These are phyloP conservation scores for Carterocephalus palaemon DNA, from an alignment of 2,888 invertebrate genomes.

Conservation along the genomic window DNA sequence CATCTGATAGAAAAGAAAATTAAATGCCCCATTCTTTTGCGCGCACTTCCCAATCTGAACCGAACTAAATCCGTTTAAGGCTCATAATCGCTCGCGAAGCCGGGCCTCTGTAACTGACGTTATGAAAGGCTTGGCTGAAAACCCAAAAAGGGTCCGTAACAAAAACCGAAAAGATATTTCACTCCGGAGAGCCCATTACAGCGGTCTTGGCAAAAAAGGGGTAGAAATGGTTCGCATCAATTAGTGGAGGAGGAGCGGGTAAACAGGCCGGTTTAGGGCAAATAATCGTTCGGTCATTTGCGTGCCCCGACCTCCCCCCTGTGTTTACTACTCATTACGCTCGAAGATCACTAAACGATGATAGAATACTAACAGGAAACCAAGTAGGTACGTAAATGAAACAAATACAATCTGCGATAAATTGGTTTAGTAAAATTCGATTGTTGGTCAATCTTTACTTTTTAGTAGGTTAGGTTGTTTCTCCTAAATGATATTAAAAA, in stretches of 20 bases:
- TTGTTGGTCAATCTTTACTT: background rate
- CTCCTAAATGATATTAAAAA: no score
- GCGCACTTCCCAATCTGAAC: background rate
- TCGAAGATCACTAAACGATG: slow-evolving; percentile 44
- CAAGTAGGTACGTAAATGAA: no score
- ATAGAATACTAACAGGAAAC: slow-evolving; percentile 24
- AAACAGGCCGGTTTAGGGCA: slow-evolving; percentile 55
- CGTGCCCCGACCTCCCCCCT: slow-evolving; percentile 40
- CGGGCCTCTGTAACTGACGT: slow-evolving; percentile 21
- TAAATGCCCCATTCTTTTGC: slow-evolving; percentile 13
- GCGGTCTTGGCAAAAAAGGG: slow-evolving; percentile 60
- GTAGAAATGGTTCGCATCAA: slow-evolving; percentile 55
- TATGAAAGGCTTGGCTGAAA: slow-evolving; percentile 25
- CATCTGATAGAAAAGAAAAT: slow-evolving; percentile 23
- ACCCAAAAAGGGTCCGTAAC: slow-evolving; percentile 29
- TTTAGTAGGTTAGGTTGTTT: no score
- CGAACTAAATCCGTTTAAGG: background rate
- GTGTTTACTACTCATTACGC: slow-evolving; percentile 70
- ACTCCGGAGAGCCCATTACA: slow-evolving; percentile 61
- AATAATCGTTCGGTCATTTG: slow-evolving; percentile 67
- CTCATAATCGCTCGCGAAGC: slow-evolving; percentile 10
- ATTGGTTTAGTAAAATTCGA: slow-evolving; percentile 5
- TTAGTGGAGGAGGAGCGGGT: slow-evolving; percentile 59
- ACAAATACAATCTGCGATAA: no score
- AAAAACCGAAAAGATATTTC: slow-evolving; percentile 59